Base-by-base conservation (phyloP, 2,797 vertebrate species). In the Rhynchonycteris naso region DNA sequence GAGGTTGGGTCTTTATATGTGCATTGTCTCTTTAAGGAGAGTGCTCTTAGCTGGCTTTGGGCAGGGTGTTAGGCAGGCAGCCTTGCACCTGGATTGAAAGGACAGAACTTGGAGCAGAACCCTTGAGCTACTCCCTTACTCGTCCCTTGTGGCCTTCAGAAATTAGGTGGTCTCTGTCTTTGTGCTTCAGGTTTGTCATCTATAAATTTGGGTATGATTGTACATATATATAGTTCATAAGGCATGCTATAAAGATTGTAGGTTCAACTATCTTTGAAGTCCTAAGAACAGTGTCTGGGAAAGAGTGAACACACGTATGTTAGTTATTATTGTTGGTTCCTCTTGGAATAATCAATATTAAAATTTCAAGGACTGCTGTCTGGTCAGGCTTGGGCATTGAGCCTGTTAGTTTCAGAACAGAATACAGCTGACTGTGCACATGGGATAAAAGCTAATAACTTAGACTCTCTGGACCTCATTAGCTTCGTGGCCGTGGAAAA, bases 341-440 rank as follows among this genome's bases (percentile, higher is more conserved):
- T 91, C 50, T 88, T 88, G 84, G 71, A 93, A 87, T 33, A 86
- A 22, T 74, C 52, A 50, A 0, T 95, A 50, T 91, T 82, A 50
- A 76, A 91, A 83, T 84, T 93, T 95, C 93, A 81, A 93, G 56
- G 83, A 96, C 19, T 47, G 56, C 80, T 71, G 18, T 84, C 74
- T 94, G 92, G 79, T 90, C 43, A 94, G 85, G 22, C 63, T 80
- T 89, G 79, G 78, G 69, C 54, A 66, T 66, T 71, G 35, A 35
- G 65, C 74, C 75, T 92, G n/a, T 65, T 65, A 61, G 63, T 66
- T 94, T 87, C 83, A 95, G 84, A 87, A 90, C 18, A 92, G 65
- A 93, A 80, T 80, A 82, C 13, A 87, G 68, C 38, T 91, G 63
- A 76, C 54, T 50, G 24, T 85, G 52, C n/a, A 74, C 22, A 13